Evolutionary conservation across 2,797 vertebrate genomes (phyloP).

Genomic region (Neosilurus mollespiculum): DNA sequence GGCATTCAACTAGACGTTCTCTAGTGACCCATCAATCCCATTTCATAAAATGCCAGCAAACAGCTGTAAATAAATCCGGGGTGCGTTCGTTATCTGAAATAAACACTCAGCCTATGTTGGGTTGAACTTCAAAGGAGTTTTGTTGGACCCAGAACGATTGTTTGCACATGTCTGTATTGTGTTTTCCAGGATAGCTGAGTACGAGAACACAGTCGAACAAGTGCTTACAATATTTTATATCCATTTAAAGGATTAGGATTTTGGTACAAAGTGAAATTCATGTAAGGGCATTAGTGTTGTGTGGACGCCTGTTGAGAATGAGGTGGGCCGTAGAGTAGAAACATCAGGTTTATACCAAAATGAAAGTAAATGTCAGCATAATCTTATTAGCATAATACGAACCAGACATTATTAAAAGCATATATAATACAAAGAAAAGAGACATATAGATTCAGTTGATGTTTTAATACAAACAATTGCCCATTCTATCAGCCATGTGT

Average conservation of each 20-base stretch:
- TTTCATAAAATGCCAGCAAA: slow-evolving; percentile 61
- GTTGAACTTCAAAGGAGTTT: slow-evolving; percentile 74
- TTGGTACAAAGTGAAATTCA: background rate
- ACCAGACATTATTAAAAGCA: background rate
- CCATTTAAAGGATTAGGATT: background rate
- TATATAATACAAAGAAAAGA: background rate
- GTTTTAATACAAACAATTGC: background rate
- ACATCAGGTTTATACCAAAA: background rate
- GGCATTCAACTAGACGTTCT: slow-evolving; percentile 78
- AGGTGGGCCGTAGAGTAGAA: background rate
- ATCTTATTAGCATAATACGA: background rate
- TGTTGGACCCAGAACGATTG: background rate
- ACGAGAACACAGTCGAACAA: background rate
- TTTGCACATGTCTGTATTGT: slow-evolving; percentile 28
- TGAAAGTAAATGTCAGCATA: background rate
- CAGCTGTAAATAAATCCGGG: slow-evolving; percentile 12
- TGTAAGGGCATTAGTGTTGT: background rate
- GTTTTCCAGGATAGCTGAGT: slow-evolving; percentile 8
- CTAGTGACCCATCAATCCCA: slow-evolving; percentile 68
- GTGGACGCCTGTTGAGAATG: background rate
- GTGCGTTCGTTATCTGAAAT: slow-evolving; percentile 87
- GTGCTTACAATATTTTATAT: background rate
- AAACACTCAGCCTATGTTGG: slow-evolving; percentile 81
- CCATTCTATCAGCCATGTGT: background rate
- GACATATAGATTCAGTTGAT: background rate